phyloP scores from a whole-genome alignment of 1,140 invertebrate species.

The Papilio helenus region DNA sequence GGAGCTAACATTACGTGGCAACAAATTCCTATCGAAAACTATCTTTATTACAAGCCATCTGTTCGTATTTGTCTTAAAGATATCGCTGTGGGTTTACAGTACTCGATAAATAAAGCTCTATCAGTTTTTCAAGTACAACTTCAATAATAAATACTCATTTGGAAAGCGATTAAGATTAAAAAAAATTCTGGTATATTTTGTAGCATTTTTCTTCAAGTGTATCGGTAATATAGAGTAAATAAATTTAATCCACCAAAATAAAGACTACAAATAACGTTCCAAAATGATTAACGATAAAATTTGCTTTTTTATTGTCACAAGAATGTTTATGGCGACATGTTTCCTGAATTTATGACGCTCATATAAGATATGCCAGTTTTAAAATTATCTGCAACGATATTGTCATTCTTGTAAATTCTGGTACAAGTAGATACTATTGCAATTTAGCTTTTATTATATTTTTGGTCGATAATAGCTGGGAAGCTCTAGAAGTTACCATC shows the following conservation, averaged over 20 bases:
- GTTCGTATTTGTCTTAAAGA: slow-evolving; percentile 31
- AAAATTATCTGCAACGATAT: not conserved
- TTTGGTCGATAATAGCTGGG: not conserved
- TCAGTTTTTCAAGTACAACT: not conserved
- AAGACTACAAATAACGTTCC: not conserved
- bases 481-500: not conserved
- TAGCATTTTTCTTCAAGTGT: not conserved
- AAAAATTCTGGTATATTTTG: not conserved
- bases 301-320: not conserved
- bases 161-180: not conserved
- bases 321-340: slow-evolving; percentile 3
- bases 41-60: slow-evolving; percentile 32
- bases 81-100: not conserved
- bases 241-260: not conserved
- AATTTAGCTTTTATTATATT: not conserved
- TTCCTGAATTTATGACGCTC: slow-evolving; percentile 1
- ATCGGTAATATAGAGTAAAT: not conserved
- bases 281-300: not conserved
- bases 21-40: slow-evolving; percentile 36
- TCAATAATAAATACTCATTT: slow-evolving; percentile 4
- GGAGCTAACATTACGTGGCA: slow-evolving; percentile 56
- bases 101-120: slow-evolving; percentile 17
- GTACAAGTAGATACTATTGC: too few species aligned
- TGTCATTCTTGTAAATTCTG: not conserved
- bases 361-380: slow-evolving; percentile 9